Evolutionary conservation across 2,797 vertebrate species (phyloP).

Genomic region (Bryconaethiops microstoma): DNA sequence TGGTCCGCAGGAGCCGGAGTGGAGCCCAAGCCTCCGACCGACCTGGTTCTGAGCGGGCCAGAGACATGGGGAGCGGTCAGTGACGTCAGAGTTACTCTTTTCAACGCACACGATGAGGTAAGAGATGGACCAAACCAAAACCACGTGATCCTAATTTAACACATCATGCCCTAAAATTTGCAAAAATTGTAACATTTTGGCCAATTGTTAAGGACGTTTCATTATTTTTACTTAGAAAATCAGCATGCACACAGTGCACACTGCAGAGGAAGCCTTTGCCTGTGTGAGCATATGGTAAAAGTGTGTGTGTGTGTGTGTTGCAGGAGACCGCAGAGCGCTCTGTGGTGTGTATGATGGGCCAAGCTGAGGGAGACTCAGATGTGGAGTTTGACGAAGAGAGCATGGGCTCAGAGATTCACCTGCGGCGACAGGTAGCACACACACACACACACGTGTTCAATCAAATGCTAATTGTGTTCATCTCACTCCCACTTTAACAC

Average conservation of each 20-base stretch:
- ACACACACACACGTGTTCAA: no score
- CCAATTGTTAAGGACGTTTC: no score
- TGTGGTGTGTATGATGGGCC: constrained; percentile 64
- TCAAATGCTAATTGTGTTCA: neutral
- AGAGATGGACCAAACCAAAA: constrained; percentile 26
- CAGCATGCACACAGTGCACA: no score
- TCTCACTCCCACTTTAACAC: no score
- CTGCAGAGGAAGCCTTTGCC: no score
- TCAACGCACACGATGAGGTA: constrained; percentile 78
- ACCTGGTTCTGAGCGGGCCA: constrained; percentile 79
- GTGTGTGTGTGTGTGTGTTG: no score
- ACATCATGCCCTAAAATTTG: no score
- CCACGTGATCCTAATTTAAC: no score
- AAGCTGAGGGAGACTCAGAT: constrained; percentile 66
- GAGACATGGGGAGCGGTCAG: constrained; percentile 76
- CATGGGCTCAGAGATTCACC: constrained; percentile 65
- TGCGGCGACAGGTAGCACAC: constrained; percentile 71
- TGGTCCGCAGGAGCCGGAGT: constrained; percentile 78
- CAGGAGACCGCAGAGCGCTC: constrained; percentile 79
- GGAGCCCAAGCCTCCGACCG: constrained; percentile 67
- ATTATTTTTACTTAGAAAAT: no score
- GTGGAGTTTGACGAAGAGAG: constrained; percentile 75
- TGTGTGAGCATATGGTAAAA: no score
- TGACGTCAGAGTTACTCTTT: constrained; percentile 74
- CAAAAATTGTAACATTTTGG: no score